A percentile compares a stretch with the other conserved stretches of the same genome.
Conservation (phyloP, 2,797 vertebrate species). For the Podargus strigoides region DNA sequence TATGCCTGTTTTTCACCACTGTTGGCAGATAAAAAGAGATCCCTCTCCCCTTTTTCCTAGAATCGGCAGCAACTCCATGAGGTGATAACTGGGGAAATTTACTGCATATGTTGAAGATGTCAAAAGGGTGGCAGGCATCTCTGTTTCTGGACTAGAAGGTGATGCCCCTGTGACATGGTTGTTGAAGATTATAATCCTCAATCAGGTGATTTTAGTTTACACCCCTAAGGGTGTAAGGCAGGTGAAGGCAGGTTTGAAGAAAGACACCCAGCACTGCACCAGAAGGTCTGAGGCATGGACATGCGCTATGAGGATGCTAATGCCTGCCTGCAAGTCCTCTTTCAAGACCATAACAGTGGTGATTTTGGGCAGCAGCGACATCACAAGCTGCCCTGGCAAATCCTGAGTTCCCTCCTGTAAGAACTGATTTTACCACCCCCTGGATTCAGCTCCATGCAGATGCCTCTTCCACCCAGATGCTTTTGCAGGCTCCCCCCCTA, state of each 20-base stretch:
- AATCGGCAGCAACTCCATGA: neutral
- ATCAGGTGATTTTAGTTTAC: neutral
- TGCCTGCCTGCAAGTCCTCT: neutral
- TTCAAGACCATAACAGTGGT: fast-evolving
- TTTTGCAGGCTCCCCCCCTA: neutral
- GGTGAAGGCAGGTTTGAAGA: neutral
- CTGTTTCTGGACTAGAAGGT: neutral
- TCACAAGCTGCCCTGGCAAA: neutral
- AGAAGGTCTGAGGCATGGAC: too few relatives aligned
- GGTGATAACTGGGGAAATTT: neutral
- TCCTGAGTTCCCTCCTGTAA: neutral
- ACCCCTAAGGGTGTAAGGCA: neutral
- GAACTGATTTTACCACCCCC: neutral
- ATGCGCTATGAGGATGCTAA: neutral
- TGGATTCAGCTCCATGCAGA: neutral
- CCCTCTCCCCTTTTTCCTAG: neutral
- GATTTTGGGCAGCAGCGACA: neutral
- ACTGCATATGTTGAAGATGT: neutral
- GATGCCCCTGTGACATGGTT: fast-evolving
- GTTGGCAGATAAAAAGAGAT: neutral
- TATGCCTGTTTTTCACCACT: neutral
- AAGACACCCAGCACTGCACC: neutral
- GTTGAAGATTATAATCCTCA: neutral
- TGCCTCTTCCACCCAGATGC: neutral
- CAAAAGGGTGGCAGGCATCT: neutral